Conservation (phyloP, 1,140 invertebrate species). For the Drosophila mauritiana region DNA sequence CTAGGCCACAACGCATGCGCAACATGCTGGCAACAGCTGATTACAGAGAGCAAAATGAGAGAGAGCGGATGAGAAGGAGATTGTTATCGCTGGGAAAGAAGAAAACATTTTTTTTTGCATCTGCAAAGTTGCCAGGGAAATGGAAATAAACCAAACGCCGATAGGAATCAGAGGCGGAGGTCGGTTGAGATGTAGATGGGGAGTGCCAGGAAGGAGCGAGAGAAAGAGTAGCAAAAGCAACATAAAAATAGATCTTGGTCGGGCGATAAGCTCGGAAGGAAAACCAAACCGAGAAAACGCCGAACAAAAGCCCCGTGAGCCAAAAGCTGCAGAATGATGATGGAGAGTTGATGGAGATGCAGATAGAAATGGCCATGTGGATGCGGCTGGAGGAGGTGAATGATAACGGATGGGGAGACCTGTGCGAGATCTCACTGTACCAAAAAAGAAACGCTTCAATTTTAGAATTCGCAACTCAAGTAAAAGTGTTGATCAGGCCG, state of each 20-base stretch:
- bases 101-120: conserved; percentile 60
- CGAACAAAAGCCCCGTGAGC: conserved; percentile 55
- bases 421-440: conserved; percentile 5
- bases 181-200: conserved; percentile 26
- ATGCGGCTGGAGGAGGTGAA: conserved; percentile 37
- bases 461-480: not conserved
- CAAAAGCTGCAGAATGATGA: conserved; percentile 43
- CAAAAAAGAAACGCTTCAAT: not conserved
- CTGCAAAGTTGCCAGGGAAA: conserved; percentile 75
- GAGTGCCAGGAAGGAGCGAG: conserved; percentile 30
- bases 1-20: conserved; percentile 69
- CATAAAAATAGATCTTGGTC: conserved; percentile 79
- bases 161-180: conserved; percentile 50
- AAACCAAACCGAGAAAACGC: conserved; percentile 59
- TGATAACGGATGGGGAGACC: conserved; percentile 24
- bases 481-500: too few relatives aligned
- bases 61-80: conserved; percentile 25
- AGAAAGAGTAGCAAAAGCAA: conserved; percentile 50
- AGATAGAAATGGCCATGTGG: conserved; percentile 27
- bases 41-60: conserved; percentile 16
- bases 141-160: conserved; percentile 78
- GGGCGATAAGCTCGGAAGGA: conserved; percentile 59
- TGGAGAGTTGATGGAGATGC: conserved; percentile 30
- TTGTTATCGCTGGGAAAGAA: conserved; percentile 43
- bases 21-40: conserved; percentile 75